These are phyloP conservation scores for Sarcoramphus papa DNA, from an alignment of 2,797 vertebrate genomes.

Conservation along the genomic window DNA sequence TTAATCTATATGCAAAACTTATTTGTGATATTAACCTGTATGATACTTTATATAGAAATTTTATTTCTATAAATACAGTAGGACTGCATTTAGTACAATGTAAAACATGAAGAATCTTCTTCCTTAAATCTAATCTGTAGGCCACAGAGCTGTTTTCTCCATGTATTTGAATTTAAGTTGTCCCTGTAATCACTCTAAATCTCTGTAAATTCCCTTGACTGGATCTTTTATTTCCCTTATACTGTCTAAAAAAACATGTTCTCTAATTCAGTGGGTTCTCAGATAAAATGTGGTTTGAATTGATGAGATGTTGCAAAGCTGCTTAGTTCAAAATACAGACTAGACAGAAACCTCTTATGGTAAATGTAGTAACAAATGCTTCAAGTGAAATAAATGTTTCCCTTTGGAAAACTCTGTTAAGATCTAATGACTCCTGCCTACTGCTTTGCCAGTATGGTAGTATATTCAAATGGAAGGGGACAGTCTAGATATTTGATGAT, in stretches of 20 bases:
- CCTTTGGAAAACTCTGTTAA: not conserved
- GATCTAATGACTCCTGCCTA: not conserved
- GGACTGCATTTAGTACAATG: not conserved
- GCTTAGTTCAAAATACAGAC: constrained; percentile 12
- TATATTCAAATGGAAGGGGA: not conserved
- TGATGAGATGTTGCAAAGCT: constrained; percentile 26
- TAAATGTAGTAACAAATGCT: constrained; percentile 9
- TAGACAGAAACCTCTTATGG: not conserved
- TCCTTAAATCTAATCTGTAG: not conserved
- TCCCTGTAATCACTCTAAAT: constrained; percentile 6
- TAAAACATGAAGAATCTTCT: not conserved
- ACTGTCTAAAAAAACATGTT: not conserved
- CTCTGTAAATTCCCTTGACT: not conserved
- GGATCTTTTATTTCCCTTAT: not conserved
- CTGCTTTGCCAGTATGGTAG: not conserved
- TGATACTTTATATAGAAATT: not conserved
- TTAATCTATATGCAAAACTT: not conserved
- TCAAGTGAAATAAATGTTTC: constrained; percentile 18
- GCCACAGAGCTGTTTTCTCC: not conserved
- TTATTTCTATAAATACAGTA: not conserved
- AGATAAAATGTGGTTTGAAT: constrained; percentile 2
- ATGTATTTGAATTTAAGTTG: constrained; percentile 5
- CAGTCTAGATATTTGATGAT: not conserved
- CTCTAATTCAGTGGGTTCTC: not conserved
- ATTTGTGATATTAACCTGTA: not conserved